phyloP scores from a whole-genome alignment of 2,888 invertebrate genomes.

The Trilocha varians region DNA sequence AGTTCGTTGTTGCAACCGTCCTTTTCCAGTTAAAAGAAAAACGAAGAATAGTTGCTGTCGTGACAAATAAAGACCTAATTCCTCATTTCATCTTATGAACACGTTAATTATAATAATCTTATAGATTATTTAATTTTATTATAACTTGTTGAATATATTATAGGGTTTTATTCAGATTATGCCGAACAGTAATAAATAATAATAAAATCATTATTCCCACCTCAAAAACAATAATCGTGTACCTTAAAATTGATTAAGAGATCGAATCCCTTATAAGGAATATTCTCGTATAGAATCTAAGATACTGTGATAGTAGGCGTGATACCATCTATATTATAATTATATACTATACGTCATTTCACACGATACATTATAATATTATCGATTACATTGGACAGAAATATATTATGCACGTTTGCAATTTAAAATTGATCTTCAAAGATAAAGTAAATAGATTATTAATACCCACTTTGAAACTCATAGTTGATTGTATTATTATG shows the following conservation, averaged over 20 bases:
- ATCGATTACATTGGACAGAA: background rate
- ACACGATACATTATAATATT: conserved; percentile 20
- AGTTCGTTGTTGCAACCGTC: background rate
- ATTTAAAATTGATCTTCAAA: background rate
- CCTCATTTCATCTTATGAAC: too few species aligned
- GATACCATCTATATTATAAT: conserved; percentile 61
- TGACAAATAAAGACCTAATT: too few species aligned
- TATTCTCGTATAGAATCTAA: conserved; percentile 61
- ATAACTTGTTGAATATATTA: too few species aligned
- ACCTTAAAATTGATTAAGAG: conserved; percentile 4
- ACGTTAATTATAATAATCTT: too few species aligned
- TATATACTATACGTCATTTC: conserved; percentile 20
- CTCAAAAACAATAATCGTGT: background rate
- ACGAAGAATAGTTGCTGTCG: too few species aligned
- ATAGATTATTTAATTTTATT: too few species aligned
- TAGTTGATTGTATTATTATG: too few species aligned
- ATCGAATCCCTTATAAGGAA: conserved; percentile 11
- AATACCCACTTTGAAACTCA: background rate
- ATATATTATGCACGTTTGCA: background rate
- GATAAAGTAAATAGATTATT: background rate
- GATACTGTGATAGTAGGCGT: conserved; percentile 73
- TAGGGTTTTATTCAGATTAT: too few species aligned
- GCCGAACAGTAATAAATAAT: too few species aligned
- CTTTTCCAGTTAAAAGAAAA: background rate
- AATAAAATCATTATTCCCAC: too few species aligned